These are phyloP conservation scores for Pachycephus smyrnensis DNA, from an alignment of 2,888 invertebrate genomes.

Conservation along the genomic window DNA sequence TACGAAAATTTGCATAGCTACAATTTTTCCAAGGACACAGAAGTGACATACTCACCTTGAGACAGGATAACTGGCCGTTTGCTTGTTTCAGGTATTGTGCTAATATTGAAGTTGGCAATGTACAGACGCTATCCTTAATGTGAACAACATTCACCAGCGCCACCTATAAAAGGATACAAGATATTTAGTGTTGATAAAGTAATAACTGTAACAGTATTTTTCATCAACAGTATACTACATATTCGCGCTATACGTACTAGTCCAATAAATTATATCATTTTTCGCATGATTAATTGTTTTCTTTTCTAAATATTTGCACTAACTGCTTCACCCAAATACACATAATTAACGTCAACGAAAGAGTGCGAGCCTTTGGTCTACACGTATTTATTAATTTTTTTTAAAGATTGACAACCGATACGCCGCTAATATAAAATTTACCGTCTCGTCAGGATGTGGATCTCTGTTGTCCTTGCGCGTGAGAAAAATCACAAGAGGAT, in stretches of 20 bases:
- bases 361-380: too few species aligned
- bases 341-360: not conserved
- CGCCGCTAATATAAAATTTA: constrained; percentile 58
- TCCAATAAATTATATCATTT: too few species aligned
- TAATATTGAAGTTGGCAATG: constrained; percentile 83
- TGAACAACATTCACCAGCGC: constrained; percentile 86
- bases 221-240: too few species aligned
- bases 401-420: too few species aligned
- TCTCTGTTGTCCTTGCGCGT: constrained; percentile 74
- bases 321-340: not conserved
- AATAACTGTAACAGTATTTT: too few species aligned
- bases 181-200: not conserved
- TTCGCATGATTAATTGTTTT: too few species aligned
- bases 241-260: too few species aligned
- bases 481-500: constrained; percentile 82
- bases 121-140: constrained; percentile 84
- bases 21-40: too few species aligned
- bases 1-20: too few species aligned
- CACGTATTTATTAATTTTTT: too few species aligned
- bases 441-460: constrained; percentile 83
- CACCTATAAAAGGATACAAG: constrained; percentile 71
- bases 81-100: constrained; percentile 89
- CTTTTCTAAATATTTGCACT: too few species aligned
- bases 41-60: constrained; percentile 74
- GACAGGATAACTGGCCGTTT: constrained; percentile 83